Base-by-base conservation (phyloP, 1,140 invertebrate genomes). In the Propsilocerus akamusi region DNA sequence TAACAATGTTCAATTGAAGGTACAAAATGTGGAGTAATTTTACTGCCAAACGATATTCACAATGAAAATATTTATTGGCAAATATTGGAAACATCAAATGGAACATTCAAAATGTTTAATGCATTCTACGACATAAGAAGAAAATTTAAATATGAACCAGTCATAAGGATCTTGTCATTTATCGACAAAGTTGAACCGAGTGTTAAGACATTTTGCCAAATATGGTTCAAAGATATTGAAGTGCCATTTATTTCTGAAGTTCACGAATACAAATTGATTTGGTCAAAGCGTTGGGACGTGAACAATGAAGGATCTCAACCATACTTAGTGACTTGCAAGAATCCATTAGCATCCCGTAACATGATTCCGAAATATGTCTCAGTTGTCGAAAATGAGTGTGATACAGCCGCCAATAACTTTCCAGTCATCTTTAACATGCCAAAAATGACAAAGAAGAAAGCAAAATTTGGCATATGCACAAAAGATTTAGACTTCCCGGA, bases 371-470 rank as follows among this genome's bases (percentile, higher is more conserved):
- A 25, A 47, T 47, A 17, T 47, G 46, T 47, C 4, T 47, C 46
- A 47, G 14, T 47, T 12, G 23, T 24, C 3, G 46, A 47, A 47
- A 4, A 25, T 17, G 4, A 24, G 5, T 22, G 47, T 32, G 20
- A 47, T 17, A 46, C 26, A 11, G 11, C 14, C 47, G 49, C 23
- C 47, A 52, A 52, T 46, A 26, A 12, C 32, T 26, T 46, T 26
- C 32, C 49, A 41, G 14, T 41, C 2, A 20, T 5, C 3, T 20
- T 20, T 20, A 41, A 41, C 17, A 41, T 5, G 22, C 34, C 34
- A 3, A 41, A 41, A 41, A 41, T 7, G 17, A 10, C 14, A 41
- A 5, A 41, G 2, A 41, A 41, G 22, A 20, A 41, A 17, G n/a
- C n/a, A n/a, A 14, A 20, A 6, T 41, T 41, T 41, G 5, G 17